phyloP scores from a whole-genome alignment of 2,888 invertebrate genomes.

The Elysia crispata region DNA sequence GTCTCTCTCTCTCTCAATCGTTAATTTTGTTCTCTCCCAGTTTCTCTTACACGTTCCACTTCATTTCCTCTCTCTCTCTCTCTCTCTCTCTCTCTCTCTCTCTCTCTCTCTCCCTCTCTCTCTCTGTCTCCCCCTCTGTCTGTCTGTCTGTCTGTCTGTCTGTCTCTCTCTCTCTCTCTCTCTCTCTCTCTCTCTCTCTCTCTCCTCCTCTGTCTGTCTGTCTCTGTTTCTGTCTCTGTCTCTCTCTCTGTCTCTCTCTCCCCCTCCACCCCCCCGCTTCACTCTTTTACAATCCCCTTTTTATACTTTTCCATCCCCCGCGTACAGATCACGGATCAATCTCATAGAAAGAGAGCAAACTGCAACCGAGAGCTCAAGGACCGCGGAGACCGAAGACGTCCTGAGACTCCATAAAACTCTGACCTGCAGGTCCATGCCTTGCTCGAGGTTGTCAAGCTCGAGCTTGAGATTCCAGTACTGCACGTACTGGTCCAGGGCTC shows the following conservation, averaged over 20 bases:
- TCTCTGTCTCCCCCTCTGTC: neutral
- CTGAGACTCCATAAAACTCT: neutral
- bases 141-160: constrained; percentile 2
- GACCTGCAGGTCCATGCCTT: constrained; percentile 28
- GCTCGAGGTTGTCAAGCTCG: constrained; percentile 33
- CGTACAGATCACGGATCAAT: too few species aligned
- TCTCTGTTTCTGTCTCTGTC: constrained; percentile 27
- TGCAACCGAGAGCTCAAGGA: too few species aligned
- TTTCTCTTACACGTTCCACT: neutral
- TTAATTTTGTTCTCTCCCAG: neutral
- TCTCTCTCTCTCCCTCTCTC: neutral
- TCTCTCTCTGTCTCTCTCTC: constrained; percentile 13
- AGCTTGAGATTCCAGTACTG: constrained; percentile 36
- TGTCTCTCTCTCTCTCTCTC: constrained; percentile 17
- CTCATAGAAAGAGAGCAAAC: too few species aligned
- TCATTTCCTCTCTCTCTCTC: constrained; percentile 6
- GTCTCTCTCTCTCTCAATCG: constrained; percentile 5
- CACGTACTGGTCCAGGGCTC: constrained; percentile 20
- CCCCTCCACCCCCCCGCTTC: too few species aligned
- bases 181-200: neutral
- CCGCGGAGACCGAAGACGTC: too few species aligned
- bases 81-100: neutral
- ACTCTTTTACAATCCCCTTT: too few species aligned
- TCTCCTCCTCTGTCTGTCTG: constrained; percentile 1
- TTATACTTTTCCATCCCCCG: too few species aligned